Conservation (phyloP, 2,113 vertebrate genomes). For the Alaudala cheleensis region DNA sequence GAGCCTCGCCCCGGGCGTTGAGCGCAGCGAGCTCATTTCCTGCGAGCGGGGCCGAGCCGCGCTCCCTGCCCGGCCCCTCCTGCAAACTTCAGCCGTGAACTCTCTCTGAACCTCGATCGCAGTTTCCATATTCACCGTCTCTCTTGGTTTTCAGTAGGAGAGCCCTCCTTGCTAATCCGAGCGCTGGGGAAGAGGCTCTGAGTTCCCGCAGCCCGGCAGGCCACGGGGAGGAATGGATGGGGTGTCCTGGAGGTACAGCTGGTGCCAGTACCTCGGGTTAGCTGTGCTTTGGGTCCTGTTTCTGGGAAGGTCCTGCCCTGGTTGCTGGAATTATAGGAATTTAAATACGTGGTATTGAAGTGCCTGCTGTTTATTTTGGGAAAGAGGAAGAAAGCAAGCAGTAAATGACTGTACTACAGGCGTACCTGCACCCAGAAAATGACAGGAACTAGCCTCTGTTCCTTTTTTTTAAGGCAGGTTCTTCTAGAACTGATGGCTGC, state of each 20-base stretch:
- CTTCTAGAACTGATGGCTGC: background rate
- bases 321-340: background rate
- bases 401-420: accelerated
- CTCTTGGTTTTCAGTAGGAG: accelerated
- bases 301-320: background rate
- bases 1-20: accelerated
- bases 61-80: background rate
- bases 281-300: accelerated
- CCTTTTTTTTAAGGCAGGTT: background rate
- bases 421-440: background rate
- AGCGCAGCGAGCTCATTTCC: background rate
- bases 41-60: background rate
- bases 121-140: accelerated
- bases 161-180: accelerated
- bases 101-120: accelerated
- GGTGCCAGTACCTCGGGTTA: accelerated
- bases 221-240: accelerated
- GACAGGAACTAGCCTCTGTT: background rate
- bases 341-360: background rate
- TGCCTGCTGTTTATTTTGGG: background rate
- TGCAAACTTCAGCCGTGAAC: background rate
- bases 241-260: background rate
- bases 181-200: background rate
- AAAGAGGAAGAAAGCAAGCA: background rate
- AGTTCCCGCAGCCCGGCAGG: background rate